Evolutionary conservation across 2,888 invertebrate genomes (phyloP), one percentile per base, ranked within the genome.

Genomic region (Cordilura impudica): DNA sequence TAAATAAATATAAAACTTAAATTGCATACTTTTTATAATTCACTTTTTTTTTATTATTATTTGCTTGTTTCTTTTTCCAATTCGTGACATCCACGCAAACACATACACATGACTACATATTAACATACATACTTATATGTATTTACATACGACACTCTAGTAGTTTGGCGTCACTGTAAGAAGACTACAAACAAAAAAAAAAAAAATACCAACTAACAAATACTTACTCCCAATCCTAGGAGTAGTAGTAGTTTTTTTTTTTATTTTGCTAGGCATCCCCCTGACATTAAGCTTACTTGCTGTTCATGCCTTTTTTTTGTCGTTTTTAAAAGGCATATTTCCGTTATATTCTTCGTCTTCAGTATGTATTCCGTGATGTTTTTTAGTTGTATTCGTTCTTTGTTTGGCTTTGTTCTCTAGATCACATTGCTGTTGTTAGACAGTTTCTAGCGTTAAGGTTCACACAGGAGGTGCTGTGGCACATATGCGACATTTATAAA

Each of bases 401-500:
- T 72, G 51, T 67, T 56, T 51, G 56, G 51, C 65, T 69, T 74
- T 70, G 63, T 73, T 74, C 21, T 49, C 71, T 61, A 43, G 66
- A 65, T 65, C 53, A 39, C 35, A 35, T 47, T 47, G 35, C 45
- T 75, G 70, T 74, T 77, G 81, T 81, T 81, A 77, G 73, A 74
- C 66, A 77, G 69, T 76, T 71, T 75, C 21, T 71, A 75, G 79
- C 79, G 74, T 71, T 79, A 74, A 75, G 66, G 66, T 79, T 80
- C 72, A 74, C 73, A 78, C 78, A 74, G 78, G 73, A 78, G 78
- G 73, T 74, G 78, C 78, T 74, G 76, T 81, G 82, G 81, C 82
- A 82, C 82, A 82, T 82, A 82, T 82, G 82, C 82, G 82, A 82
- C 82, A 82, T 82, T 82, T 82, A 82, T 82, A 82, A 82, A 82